Percentiles rank a stretch among this genome's conserved stretches.
Conservation (phyloP, 2,113 vertebrate genomes). For the Archocentrus centrarchus region DNA sequence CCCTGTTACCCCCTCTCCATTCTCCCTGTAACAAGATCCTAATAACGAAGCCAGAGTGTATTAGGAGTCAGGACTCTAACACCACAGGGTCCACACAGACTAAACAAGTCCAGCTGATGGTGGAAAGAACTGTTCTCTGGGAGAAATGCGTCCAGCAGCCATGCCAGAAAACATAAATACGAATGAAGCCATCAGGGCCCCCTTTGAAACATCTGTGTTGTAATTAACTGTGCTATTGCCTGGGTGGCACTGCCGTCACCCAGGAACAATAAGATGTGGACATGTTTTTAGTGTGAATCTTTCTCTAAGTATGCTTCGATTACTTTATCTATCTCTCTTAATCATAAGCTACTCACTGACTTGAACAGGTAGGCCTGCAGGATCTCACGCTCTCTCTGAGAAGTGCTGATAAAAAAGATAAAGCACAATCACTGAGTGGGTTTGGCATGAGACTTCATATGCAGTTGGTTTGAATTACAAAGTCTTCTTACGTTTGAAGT, state of each 20-base stretch:
- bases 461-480: constrained; percentile 64
- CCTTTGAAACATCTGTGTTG: constrained; percentile 80
- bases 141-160: constrained; percentile 75
- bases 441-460: constrained; percentile 22
- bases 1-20: constrained; percentile 34
- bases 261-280: constrained; percentile 72
- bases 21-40: constrained; percentile 88
- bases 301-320: constrained; percentile 25
- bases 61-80: constrained; percentile 86
- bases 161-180: constrained; percentile 85
- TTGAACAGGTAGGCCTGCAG: constrained; percentile 1
- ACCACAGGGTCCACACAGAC: constrained; percentile 86
- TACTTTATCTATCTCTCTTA: constrained; percentile 37
- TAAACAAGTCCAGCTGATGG: constrained; percentile 89
- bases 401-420: constrained; percentile 19
- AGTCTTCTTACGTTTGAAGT: constrained; percentile 50
- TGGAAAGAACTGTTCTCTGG: constrained; percentile 84
- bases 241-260: constrained; percentile 77
- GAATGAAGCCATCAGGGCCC: constrained; percentile 71
- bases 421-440: background rate
- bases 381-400: constrained; percentile 16
- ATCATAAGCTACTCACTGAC: constrained; percentile 45
- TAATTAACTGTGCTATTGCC: constrained; percentile 77
- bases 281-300: constrained; percentile 69
- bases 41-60: constrained; percentile 86